A percentile compares a stretch with the other conserved stretches of the same genome.
phyloP scores from a whole-genome alignment of 2,797 vertebrate species.

The Cuniculus paca region DNA sequence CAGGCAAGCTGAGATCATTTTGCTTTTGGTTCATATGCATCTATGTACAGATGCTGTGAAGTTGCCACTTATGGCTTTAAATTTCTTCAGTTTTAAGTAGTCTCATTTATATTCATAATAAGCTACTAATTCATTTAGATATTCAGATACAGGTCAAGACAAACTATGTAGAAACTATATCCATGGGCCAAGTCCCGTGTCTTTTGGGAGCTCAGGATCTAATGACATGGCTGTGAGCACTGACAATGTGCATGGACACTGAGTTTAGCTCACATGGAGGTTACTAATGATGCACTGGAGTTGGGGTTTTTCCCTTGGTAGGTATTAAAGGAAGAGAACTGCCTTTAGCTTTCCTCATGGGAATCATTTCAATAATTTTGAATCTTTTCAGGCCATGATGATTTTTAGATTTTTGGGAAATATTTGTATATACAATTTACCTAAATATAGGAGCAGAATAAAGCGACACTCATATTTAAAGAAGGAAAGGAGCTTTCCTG shows the following conservation, averaged over 20 bases:
- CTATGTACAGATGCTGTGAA: neutral
- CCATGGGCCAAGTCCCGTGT: neutral
- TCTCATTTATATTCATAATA: neutral
- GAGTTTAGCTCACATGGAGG: neutral
- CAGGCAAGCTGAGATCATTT: conserved; percentile 19
- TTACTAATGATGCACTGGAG: neutral
- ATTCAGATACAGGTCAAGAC: neutral
- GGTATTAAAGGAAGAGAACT: neutral
- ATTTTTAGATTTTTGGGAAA: conserved; percentile 51
- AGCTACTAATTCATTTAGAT: neutral
- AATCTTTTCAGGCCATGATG: neutral
- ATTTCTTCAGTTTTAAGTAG: neutral
- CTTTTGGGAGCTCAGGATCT: neutral
- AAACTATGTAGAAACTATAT: neutral
- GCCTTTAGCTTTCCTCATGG: neutral
- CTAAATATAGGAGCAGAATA: neutral
- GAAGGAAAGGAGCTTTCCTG: conserved; percentile 25
- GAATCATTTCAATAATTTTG: conserved; percentile 48
- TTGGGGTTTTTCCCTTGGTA: neutral
- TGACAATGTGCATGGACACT: neutral
- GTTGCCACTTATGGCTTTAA: neutral
- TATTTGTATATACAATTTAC: neutral
- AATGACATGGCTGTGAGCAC: neutral
- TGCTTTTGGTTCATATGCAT: conserved; percentile 9
- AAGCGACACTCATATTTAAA: neutral